These are phyloP conservation scores for Atherinomorus stipes DNA, from an alignment of 2,113 vertebrate genomes.

Conservation along the genomic window DNA sequence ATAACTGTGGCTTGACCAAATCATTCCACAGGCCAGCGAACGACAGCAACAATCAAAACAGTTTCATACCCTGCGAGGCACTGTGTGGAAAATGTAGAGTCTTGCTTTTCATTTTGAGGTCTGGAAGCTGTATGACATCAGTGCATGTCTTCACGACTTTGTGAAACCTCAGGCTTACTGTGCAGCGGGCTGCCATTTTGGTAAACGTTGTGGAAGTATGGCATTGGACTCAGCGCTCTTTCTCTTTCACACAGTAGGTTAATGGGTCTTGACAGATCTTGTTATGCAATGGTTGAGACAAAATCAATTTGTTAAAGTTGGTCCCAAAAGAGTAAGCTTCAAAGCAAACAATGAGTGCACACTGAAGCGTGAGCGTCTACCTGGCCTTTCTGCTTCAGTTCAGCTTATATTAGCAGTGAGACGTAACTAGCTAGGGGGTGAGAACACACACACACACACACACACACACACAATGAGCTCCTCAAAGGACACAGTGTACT, in stretches of 20 bases:
- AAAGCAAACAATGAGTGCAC: constrained; percentile 59
- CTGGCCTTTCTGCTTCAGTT: constrained; percentile 60
- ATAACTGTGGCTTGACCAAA: constrained; percentile 60
- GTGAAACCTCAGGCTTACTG: constrained; percentile 11
- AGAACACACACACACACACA: constrained; percentile 18
- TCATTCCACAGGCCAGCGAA: constrained; percentile 41
- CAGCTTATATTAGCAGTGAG: constrained; percentile 49
- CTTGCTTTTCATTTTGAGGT: constrained; percentile 42
- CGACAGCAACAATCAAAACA: constrained; percentile 57
- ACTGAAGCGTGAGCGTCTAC: constrained; percentile 54
- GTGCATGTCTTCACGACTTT: constrained; percentile 29
- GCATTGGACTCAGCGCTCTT: constrained; percentile 24
- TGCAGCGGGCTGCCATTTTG: constrained; percentile 19
- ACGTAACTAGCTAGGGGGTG: constrained; percentile 47
- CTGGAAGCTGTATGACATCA: constrained; percentile 57
- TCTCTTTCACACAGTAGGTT: constrained; percentile 20
- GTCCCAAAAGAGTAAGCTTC: constrained; percentile 48
- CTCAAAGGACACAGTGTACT: constrained; percentile 67
- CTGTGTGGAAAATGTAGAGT: constrained; percentile 58
- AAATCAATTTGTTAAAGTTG: constrained; percentile 60
- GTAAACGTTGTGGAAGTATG: constrained; percentile 33
- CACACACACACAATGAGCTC: constrained; percentile 21
- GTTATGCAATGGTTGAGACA: constrained; percentile 48
- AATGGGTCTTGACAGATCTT: constrained; percentile 53
- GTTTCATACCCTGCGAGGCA: constrained; percentile 40